These are phyloP conservation scores for Empidonax alnorum DNA, from an alignment of 2,113 vertebrate species.

Conservation along the genomic window DNA sequence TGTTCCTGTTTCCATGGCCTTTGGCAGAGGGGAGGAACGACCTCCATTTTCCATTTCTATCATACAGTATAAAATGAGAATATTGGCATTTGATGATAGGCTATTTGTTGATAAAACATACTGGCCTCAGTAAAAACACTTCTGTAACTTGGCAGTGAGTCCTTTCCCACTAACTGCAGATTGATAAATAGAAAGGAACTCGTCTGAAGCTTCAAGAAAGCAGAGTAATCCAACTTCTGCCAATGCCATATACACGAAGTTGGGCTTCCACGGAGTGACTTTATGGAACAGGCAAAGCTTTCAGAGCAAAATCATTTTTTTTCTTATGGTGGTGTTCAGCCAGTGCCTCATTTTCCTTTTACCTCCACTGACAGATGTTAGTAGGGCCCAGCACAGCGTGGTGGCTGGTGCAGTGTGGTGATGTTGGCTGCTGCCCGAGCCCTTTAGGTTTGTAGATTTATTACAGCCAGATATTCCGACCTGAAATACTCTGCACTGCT, in stretches of 20 bases:
- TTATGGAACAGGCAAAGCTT: not conserved
- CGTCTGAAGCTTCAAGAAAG: not conserved
- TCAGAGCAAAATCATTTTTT: not conserved
- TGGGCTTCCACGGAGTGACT: not conserved
- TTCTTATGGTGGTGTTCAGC: not conserved
- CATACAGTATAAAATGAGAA: not conserved
- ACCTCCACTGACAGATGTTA: not conserved
- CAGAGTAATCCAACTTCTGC: not conserved
- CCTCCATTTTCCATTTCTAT: not conserved
- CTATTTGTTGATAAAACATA: conserved; percentile 1
- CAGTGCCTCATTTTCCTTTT: not conserved
- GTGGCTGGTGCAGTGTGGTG: not conserved
- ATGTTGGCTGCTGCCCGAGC: not conserved
- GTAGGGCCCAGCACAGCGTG: not conserved
- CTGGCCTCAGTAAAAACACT: conserved; percentile 3
- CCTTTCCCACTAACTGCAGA: not conserved
- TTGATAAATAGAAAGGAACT: conserved; percentile 1
- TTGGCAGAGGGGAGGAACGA: not conserved
- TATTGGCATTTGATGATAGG: not conserved
- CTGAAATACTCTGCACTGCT: not conserved
- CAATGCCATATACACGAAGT: not conserved
- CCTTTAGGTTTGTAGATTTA: not conserved
- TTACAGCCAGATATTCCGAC: not conserved
- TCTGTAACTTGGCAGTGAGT: not conserved
- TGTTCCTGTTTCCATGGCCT: conserved; percentile 20